Percentiles rank a stretch among this genome's conserved stretches.
Evolutionary conservation across 2,888 invertebrate species (phyloP).

Genomic region (Drosophila peninsularis): DNA sequence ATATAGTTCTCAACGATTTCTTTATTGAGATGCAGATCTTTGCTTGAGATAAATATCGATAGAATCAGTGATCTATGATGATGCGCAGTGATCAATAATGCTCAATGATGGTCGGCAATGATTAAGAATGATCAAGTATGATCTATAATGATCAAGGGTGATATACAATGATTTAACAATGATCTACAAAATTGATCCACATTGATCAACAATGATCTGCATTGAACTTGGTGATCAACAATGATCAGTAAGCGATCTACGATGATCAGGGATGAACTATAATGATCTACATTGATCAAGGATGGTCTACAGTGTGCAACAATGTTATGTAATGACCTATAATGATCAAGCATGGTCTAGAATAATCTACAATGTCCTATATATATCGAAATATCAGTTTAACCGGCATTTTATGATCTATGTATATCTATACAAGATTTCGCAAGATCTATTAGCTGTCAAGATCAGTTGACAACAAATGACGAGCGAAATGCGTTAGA

Average conservation of each 20-base stretch:
- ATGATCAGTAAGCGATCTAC: too few species aligned
- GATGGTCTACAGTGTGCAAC: neutral
- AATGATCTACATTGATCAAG: neutral
- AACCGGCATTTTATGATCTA: neutral
- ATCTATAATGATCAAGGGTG: neutral
- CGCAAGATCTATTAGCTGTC: neutral
- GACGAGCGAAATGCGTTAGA: neutral
- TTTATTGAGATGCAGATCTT: neutral
- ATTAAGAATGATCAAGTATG: neutral
- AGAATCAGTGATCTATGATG: neutral
- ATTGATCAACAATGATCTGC: neutral
- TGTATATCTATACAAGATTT: neutral
- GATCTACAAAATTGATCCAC: neutral
- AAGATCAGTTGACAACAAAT: constrained; percentile 2
- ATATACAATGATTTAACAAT: too few species aligned
- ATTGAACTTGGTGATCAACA: neutral
- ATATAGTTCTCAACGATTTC: neutral
- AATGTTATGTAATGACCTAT: too few species aligned
- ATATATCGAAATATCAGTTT: neutral
- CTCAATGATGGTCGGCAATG: neutral
- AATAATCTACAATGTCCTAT: too few species aligned
- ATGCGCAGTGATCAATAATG: neutral
- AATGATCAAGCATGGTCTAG: too few species aligned
- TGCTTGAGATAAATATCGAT: neutral
- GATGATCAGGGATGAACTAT: neutral